Base-by-base conservation (phyloP, 2,888 invertebrate genomes). In the Orthonychiurus folsomi region DNA sequence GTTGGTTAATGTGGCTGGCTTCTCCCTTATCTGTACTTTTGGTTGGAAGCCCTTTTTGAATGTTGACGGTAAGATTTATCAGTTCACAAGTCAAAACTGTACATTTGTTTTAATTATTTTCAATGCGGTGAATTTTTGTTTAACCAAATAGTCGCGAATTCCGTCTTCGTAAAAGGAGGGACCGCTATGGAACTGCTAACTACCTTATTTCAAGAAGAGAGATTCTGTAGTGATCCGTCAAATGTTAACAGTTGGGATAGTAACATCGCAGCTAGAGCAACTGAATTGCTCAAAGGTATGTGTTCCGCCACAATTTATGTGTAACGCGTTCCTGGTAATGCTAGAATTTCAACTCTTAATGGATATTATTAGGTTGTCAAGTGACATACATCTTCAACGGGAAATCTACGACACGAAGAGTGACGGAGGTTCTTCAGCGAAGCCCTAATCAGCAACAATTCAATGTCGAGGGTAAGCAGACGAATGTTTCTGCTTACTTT, bases 41-140 rank as follows among this genome's bases (percentile, higher is more conserved):
- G 55, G 55, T 9, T 55, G 55, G 55, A 55, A 55, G 25, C 23
- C 55, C 9, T 55, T 23, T 23, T 24, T 55, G 24, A 55, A 55
- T 24, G 25, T 55, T 24, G 55, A 55, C 25, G 25, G 55, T 55
- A 55, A 24, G 21, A 9, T 21, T 52, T n/a, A n/a, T n/a, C n/a
- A n/a, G n/a, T n/a, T n/a, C n/a, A n/a, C n/a, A 20, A 20, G 9
- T 52, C 3, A 20, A n/a, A 52, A 20, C 23, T 52, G n/a, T n/a
- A n/a, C n/a, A n/a, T n/a, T n/a, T n/a, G n/a, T n/a, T n/a, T n/a
- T n/a, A n/a, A n/a, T n/a, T n/a, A n/a, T n/a, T n/a, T n/a, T n/a
- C n/a, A n/a, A n/a, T n/a, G n/a, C n/a, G n/a, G n/a, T n/a, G n/a
- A n/a, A n/a, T n/a, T n/a, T n/a, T n/a, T n/a, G n/a, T n/a, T n/a